Base-by-base conservation (phyloP, 2,888 invertebrate species). In the Lasius fuliginosus region DNA sequence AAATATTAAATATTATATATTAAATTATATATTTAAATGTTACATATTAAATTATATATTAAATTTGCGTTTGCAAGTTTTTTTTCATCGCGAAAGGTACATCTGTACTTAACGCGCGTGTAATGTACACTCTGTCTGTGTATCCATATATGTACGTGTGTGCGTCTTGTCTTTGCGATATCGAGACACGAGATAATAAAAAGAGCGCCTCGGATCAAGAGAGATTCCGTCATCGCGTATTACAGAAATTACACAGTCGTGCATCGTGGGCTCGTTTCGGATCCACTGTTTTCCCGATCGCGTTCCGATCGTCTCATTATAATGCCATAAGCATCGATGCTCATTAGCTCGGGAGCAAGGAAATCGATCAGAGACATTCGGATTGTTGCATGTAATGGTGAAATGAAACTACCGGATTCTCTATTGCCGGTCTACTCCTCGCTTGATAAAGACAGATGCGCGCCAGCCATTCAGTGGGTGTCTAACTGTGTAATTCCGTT, bases 381-480 rank as follows among this genome's bases (percentile, higher is more conserved):
- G 82, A 83, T 77, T 83, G 82, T 74, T 62, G 46, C 65, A 77
- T 60, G 68, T 76, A 85, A 86, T 86, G 84, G 58, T 64, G 74
- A 77, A 53, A 77, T 79, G 76, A 85, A 90, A 90, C 89, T 89
- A 89, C 89, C 89, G 85, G 90, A 90, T 90, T 90, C 89, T 23
- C 90, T 84, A 86, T 88, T 86, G 81, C 60, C 84, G 83, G 64
- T 77, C 84, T 82, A 79, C 84, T 76, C 86, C 58, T 84, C 77
- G 73, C 90, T 84, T 74, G 85, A 89, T 89, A 88, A 88, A 88
- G 87, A 88, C 88, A 49, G 87, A 87, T 88, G 89, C 85, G 64
- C 71, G 58, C 69, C 81, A 83, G 86, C 85, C 79, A 85, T 86
- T 89, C 86, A 82, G 40, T 86, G 67, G 60, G 69, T 65, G 27